phyloP scores from a whole-genome alignment of 2,888 invertebrate species.

The Troides aeacus region DNA sequence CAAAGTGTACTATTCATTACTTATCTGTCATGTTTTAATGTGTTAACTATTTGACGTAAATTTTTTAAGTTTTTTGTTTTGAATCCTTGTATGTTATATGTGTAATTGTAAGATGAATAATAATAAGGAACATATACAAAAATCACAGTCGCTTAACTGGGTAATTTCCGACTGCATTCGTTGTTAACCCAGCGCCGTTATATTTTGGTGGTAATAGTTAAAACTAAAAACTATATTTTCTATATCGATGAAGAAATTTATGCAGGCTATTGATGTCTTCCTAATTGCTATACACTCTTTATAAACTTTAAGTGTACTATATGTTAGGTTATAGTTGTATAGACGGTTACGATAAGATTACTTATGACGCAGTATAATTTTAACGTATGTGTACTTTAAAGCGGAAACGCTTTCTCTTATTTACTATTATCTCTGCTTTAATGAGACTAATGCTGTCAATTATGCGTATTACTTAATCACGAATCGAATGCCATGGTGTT shows the following conservation, averaged over 20 bases:
- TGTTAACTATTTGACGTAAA: background rate
- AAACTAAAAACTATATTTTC: slow-evolving; percentile 51
- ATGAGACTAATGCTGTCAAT: slow-evolving; percentile 31
- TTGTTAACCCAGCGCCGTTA: slow-evolving; percentile 9
- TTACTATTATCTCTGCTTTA: slow-evolving; percentile 29
- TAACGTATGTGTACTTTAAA: slow-evolving; percentile 5
- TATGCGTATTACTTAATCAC: slow-evolving; percentile 23
- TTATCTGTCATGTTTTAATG: background rate
- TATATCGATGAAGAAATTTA: slow-evolving; percentile 67
- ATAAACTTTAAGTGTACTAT: slow-evolving; percentile 65
- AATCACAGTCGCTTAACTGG: slow-evolving; percentile 3
- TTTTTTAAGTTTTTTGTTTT: background rate
- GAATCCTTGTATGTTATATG: background rate
- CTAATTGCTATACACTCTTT: slow-evolving; percentile 78
- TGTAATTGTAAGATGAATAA: slow-evolving; percentile 1
- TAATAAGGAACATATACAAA: background rate
- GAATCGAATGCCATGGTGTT: background rate
- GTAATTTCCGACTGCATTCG: slow-evolving; percentile 12
- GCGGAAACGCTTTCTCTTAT: slow-evolving; percentile 26
- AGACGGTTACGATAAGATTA: slow-evolving; percentile 16
- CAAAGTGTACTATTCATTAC: background rate
- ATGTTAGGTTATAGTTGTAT: slow-evolving; percentile 51
- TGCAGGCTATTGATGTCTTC: slow-evolving; percentile 81
- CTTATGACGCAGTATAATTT: slow-evolving; percentile 21
- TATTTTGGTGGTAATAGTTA: slow-evolving; percentile 36